Evolutionary conservation across 2,113 vertebrate species (phyloP).

Genomic region (Pelecanoides urinatrix): DNA sequence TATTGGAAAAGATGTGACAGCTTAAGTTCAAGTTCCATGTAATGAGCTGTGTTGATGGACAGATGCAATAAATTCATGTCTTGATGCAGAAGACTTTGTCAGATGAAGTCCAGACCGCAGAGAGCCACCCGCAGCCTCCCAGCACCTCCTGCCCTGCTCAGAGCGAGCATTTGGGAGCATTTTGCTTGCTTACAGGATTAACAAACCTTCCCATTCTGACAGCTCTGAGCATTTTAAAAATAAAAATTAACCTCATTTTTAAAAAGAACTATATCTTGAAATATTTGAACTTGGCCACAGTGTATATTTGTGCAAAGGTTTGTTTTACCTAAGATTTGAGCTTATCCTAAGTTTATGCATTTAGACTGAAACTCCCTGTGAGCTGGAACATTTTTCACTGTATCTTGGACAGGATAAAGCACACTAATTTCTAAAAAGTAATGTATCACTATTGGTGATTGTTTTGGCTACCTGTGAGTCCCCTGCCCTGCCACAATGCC

Average conservation of each 20-base stretch:
- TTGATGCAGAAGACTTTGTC: slow-evolving; percentile 3
- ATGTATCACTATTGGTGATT: no score
- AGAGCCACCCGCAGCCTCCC: neutral
- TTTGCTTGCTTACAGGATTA: neutral
- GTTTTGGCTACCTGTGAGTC: neutral
- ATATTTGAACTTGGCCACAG: neutral
- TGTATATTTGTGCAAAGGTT: neutral
- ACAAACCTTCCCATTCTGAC: neutral
- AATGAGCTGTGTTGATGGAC: slow-evolving; percentile 8
- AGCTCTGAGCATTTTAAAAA: neutral
- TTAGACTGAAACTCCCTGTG: neutral
- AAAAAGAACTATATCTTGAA: neutral
- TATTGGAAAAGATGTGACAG: slow-evolving; percentile 32
- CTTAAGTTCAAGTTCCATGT: slow-evolving; percentile 31
- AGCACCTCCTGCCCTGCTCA: neutral
- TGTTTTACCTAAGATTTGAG: neutral
- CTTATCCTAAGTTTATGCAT: neutral
- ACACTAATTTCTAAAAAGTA: neutral
- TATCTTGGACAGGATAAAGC: neutral
- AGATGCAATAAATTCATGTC: neutral
- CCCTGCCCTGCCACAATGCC: neutral
- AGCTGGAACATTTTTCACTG: neutral
- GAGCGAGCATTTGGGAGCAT: neutral
- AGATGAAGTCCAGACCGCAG: slow-evolving; percentile 33
- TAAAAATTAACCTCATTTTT: neutral